phyloP scores from a whole-genome alignment of 1,140 invertebrate species.

The Hylaeus volcanicus region DNA sequence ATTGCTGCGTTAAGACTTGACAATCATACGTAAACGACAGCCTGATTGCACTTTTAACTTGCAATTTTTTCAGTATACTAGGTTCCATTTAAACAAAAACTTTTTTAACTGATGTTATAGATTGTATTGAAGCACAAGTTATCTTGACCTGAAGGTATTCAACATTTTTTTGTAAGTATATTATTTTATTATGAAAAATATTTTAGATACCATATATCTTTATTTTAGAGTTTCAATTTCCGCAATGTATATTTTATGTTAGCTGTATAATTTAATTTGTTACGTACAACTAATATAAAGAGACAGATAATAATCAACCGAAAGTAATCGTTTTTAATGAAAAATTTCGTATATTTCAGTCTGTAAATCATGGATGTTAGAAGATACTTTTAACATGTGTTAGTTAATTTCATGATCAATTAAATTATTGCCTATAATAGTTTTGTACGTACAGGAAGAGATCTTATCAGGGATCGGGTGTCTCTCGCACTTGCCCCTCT shows the following conservation, averaged over 20 bases:
- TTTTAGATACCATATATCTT: slow-evolving; percentile 7
- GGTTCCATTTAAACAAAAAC: neutral
- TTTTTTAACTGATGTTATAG: neutral
- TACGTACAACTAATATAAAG: neutral
- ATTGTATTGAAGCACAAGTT: neutral
- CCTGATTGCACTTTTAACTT: neutral
- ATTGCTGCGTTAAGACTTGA: neutral
- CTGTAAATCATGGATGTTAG: neutral
- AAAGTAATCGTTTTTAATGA: slow-evolving; percentile 10
- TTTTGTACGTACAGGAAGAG: slow-evolving; percentile 20
- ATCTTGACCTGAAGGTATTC: neutral
- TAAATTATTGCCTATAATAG: neutral
- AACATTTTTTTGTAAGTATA: slow-evolving; percentile 1
- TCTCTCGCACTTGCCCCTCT: slow-evolving; percentile 53
- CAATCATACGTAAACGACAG: neutral
- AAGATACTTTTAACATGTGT: slow-evolving; percentile 6
- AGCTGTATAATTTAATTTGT: slow-evolving; percentile 9
- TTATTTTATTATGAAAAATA: slow-evolving; percentile 22
- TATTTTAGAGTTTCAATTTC: slow-evolving; percentile 15
- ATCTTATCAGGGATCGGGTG: slow-evolving; percentile 56
- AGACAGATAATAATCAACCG: neutral
- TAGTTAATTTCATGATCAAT: neutral
- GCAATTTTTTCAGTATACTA: neutral
- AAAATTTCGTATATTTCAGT: neutral
- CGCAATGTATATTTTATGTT: slow-evolving; percentile 20